Conservation (phyloP, 2,888 invertebrate species). For the Drosophila monieri region DNA sequence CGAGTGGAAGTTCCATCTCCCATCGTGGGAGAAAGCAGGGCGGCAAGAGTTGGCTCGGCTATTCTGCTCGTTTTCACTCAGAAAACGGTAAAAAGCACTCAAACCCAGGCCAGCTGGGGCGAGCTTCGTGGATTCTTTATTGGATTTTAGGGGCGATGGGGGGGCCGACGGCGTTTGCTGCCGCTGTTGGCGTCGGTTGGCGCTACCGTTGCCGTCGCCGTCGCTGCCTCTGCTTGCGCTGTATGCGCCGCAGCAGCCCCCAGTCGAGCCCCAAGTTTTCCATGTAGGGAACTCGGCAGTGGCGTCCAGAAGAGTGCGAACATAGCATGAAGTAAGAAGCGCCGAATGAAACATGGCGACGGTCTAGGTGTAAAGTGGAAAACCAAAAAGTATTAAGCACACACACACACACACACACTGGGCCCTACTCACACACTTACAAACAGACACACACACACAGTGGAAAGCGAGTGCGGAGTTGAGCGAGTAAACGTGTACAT, state of each 20-base stretch:
- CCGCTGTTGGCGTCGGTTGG: slow-evolving; percentile 44
- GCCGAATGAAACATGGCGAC: slow-evolving; percentile 70
- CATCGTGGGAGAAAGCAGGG: slow-evolving; percentile 4
- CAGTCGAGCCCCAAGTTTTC: slow-evolving; percentile 64
- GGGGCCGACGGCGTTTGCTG: neutral
- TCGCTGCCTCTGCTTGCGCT: slow-evolving; percentile 47
- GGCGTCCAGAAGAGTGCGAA: slow-evolving; percentile 83
- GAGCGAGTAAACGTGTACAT: slow-evolving; percentile 35
- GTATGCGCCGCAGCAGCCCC: slow-evolving; percentile 52
- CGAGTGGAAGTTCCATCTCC: slow-evolving; percentile 9
- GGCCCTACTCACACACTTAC: neutral
- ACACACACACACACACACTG: slow-evolving; percentile 38
- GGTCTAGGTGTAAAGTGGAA: slow-evolving; percentile 68
- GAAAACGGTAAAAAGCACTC: slow-evolving; percentile 25
- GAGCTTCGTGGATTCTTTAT: slow-evolving; percentile 30
- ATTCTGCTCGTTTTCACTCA: slow-evolving; percentile 1
- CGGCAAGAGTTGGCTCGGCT: neutral
- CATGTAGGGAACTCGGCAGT: slow-evolving; percentile 84
- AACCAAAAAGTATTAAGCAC: slow-evolving; percentile 69
- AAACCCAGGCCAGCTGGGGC: slow-evolving; percentile 17
- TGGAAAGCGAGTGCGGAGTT: slow-evolving; percentile 23
- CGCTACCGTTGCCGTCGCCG: slow-evolving; percentile 49
- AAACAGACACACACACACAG: slow-evolving; percentile 26
- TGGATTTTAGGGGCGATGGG: slow-evolving; percentile 36
- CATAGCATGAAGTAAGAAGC: slow-evolving; percentile 81